Conservation (phyloP, 2,113 vertebrate genomes). For the Ceyx melanurus region DNA sequence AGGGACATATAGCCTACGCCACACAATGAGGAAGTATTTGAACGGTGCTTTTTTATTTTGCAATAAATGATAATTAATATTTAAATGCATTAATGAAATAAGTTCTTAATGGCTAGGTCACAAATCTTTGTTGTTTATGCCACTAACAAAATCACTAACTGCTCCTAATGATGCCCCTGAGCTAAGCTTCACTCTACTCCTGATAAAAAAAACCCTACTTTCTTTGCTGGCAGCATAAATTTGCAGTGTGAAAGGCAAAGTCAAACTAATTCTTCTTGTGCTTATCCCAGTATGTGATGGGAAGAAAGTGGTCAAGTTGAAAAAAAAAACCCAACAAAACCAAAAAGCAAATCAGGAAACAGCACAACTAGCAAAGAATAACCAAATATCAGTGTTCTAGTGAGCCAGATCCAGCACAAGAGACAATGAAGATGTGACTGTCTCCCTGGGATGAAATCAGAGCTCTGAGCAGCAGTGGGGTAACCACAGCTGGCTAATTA, state of each 20-base stretch:
- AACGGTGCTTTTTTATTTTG: slow-evolving; percentile 21
- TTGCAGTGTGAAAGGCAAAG: not conserved
- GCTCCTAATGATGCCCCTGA: slow-evolving; percentile 4
- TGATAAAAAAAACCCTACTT: not conserved
- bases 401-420: not conserved
- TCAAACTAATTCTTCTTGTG: not conserved
- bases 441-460: not conserved
- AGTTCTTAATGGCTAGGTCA: not conserved
- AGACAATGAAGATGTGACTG: not conserved
- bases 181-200: slow-evolving; percentile 31
- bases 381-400: not conserved
- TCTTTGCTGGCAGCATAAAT: not conserved
- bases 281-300: not conserved
- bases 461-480: not conserved
- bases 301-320: not conserved
- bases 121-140: slow-evolving; percentile 23
- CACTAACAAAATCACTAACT: slow-evolving; percentile 35
- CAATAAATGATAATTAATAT: slow-evolving; percentile 58
- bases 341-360: rapidly evolving
- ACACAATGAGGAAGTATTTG: not conserved
- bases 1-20: not conserved
- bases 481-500: not conserved
- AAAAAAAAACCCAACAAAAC: not conserved
- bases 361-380: not conserved
- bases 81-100: slow-evolving; percentile 43